phyloP scores from a whole-genome alignment of 30 jellyfish, hydroid and myxozoan species.

The Clytia hemisphaerica region DNA sequence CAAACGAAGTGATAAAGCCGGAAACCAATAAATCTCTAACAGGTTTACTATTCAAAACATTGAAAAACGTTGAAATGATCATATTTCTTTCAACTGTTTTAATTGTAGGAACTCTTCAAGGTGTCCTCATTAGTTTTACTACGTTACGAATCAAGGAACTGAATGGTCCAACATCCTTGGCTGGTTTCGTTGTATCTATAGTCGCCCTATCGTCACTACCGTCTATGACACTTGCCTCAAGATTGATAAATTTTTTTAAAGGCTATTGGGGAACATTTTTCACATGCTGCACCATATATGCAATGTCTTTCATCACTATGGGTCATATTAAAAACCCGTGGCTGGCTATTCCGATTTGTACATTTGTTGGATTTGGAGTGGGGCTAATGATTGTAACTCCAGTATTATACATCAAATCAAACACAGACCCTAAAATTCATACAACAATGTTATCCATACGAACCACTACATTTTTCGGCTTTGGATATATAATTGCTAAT shows the following conservation, averaged over 20 bases:
- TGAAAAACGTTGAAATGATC: not conserved
- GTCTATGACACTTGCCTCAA: not conserved
- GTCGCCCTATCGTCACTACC: not conserved
- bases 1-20: too few relatives aligned
- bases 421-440: too few relatives aligned
- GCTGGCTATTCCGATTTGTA: not conserved
- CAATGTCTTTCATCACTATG: not conserved
- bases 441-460: too few relatives aligned
- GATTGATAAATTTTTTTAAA: not conserved
- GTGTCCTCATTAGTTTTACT: not conserved
- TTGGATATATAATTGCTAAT: too few relatives aligned
- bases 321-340: constrained; percentile 1
- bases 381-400: not conserved
- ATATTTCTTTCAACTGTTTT: not conserved
- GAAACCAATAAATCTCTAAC: too few relatives aligned
- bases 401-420: too few relatives aligned
- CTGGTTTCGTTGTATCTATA: not conserved
- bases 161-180: not conserved
- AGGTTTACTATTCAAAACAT: not conserved
- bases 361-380: not conserved
- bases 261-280: constrained; percentile 5
- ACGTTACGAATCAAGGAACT: not conserved
- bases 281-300: not conserved
- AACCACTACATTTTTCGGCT: too few relatives aligned
- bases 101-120: not conserved